Evolutionary conservation across 2,888 invertebrate species (phyloP).

Genomic region (Drosophila cognata): DNA sequence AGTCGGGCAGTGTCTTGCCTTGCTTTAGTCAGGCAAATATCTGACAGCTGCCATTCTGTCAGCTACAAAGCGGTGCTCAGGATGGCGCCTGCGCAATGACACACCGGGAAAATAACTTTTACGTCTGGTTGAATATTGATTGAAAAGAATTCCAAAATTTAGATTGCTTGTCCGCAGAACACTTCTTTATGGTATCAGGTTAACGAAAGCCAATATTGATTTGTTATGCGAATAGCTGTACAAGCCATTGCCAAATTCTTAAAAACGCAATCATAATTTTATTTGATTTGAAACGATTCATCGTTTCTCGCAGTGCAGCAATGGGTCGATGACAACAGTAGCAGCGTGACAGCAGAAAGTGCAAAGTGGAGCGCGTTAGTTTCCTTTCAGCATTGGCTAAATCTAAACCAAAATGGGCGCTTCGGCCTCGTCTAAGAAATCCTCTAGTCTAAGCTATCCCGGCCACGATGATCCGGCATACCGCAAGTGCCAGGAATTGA

Average conservation of each 20-base stretch:
- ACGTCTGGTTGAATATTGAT: neutral
- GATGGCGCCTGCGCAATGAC: constrained; percentile 53
- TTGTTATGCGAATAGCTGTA: neutral
- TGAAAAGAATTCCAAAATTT: neutral
- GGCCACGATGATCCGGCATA: constrained; percentile 80
- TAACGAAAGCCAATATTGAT: neutral
- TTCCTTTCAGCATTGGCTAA: constrained; percentile 1
- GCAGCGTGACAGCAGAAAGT: constrained; percentile 8
- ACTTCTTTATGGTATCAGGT: neutral
- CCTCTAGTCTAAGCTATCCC: constrained; percentile 59
- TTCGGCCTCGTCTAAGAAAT: constrained; percentile 66
- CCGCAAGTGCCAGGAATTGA: constrained; percentile 80
- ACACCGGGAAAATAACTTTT: constrained; percentile 4
- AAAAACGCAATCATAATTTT: neutral
- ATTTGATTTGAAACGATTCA: neutral
- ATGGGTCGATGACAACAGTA: constrained; percentile 47
- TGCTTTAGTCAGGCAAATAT: constrained; percentile 42
- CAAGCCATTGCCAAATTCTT: neutral
- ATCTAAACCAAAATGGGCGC: constrained; percentile 70
- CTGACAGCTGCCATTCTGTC: constrained; percentile 22
- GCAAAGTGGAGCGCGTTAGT: constrained; percentile 9
- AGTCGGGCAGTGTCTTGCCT: constrained; percentile 31
- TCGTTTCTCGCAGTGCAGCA: constrained; percentile 8
- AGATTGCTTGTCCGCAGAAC: neutral
- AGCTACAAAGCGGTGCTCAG: neutral